Evolutionary conservation across 2,888 invertebrate species (phyloP).

Genomic region (Trissolcus brochymenae): DNA sequence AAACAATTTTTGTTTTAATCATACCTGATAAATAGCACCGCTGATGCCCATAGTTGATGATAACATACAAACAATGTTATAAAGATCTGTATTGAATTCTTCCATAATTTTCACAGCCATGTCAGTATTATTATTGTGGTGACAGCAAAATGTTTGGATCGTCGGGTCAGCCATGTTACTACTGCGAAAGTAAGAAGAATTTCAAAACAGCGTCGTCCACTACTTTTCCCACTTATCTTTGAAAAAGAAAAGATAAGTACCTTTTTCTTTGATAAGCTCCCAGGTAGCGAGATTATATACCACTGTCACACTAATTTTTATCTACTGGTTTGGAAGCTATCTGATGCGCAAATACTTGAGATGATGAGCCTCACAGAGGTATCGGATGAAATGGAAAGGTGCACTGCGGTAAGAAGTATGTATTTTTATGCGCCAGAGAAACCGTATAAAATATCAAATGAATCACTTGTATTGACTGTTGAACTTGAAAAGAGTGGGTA

Average conservation of each 20-base stretch:
- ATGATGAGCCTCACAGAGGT: slow-evolving; percentile 12
- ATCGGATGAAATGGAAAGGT: slow-evolving; percentile 34
- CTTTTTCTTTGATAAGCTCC: slow-evolving; percentile 50
- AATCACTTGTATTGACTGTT: slow-evolving; percentile 48
- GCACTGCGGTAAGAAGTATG: slow-evolving; percentile 19
- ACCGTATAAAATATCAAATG: slow-evolving; percentile 48
- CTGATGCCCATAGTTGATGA: slow-evolving; percentile 85
- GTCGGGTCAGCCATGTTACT: slow-evolving; percentile 86
- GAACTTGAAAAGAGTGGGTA: slow-evolving; percentile 17
- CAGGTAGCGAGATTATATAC: slow-evolving; percentile 45
- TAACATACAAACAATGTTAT: slow-evolving; percentile 85
- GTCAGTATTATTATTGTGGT: slow-evolving; percentile 81
- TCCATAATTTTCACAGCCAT: slow-evolving; percentile 82
- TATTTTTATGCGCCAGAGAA: slow-evolving; percentile 40
- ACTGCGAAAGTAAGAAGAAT: background rate
- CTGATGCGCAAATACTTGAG: background rate
- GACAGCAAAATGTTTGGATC: slow-evolving; percentile 89
- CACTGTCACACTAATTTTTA: slow-evolving; percentile 28
- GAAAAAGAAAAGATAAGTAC: slow-evolving; percentile 41
- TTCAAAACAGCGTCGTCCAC: background rate
- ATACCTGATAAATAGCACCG: slow-evolving; percentile 86
- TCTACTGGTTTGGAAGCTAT: slow-evolving; percentile 2
- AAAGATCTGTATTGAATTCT: slow-evolving; percentile 85
- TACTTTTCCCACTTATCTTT: slow-evolving; percentile 27
- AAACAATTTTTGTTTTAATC: slow-evolving; percentile 67